phyloP scores from a whole-genome alignment of 2,797 vertebrate genomes.

The Sarcoramphus papa region DNA sequence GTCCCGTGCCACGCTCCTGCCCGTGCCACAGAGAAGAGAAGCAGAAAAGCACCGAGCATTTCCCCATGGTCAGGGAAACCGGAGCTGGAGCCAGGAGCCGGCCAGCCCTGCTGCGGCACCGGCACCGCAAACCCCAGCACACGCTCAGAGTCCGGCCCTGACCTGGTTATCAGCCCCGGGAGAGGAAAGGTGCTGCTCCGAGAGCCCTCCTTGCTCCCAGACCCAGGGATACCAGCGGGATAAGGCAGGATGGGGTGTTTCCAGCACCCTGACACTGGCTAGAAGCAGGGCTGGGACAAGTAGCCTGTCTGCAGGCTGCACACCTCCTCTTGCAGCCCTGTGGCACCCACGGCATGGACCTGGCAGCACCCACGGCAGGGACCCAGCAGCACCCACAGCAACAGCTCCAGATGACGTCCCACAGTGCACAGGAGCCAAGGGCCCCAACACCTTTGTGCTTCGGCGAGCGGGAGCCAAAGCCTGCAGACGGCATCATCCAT shows the following conservation, averaged over 20 bases:
- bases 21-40: not conserved
- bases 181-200: not conserved
- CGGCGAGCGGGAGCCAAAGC: rapidly evolving
- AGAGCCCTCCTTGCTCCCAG: not conserved
- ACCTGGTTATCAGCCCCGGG: rapidly evolving
- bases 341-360: not conserved
- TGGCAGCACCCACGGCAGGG: not conserved
- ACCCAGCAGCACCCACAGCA: not conserved
- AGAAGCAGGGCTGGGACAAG: not conserved
- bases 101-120: rapidly evolving
- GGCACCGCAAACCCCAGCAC: not conserved
- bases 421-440: rapidly evolving
- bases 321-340: not conserved
- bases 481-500: rapidly evolving
- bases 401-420: rapidly evolving
- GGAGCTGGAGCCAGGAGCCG: rapidly evolving
- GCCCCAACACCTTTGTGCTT: rapidly evolving
- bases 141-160: rapidly evolving
- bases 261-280: not conserved
- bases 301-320: not conserved
- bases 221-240: rapidly evolving
- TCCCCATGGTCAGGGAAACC: not conserved
- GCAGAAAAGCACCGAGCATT: not conserved
- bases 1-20: conserved; percentile 3
- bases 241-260: rapidly evolving